phyloP scores from a whole-genome alignment of 1,140 invertebrate genomes.

The Whitmania pigra region DNA sequence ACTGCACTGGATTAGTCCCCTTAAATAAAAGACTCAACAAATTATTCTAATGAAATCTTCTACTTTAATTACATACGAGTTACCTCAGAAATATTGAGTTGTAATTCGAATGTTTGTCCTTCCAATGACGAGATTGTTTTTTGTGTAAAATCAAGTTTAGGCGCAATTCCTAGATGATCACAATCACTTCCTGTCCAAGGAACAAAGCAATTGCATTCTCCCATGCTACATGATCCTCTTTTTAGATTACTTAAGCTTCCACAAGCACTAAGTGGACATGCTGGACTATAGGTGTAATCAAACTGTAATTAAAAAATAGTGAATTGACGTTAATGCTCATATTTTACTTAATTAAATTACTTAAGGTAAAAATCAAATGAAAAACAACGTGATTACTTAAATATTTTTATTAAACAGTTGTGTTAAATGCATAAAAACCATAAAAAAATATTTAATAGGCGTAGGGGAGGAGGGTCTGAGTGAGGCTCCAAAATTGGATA shows the following conservation, averaged over 20 bases:
- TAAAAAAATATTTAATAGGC: no score
- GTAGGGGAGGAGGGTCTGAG: no score
- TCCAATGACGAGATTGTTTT: constrained; percentile 15
- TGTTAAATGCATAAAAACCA: no score
- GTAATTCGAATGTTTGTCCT: constrained; percentile 18
- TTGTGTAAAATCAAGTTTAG: constrained; percentile 6
- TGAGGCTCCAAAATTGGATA: no score
- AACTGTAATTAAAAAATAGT: constrained; percentile 22
- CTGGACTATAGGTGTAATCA: constrained; percentile 25
- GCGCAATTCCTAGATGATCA: constrained; percentile 18
- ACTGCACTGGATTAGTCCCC: constrained; percentile 25
- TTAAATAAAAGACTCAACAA: not conserved
- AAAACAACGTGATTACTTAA: no score
- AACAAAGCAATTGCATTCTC: constrained; percentile 25
- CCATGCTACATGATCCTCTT: constrained; percentile 27
- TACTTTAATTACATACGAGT: not conserved
- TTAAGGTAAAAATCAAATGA: no score
- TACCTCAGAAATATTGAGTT: constrained; percentile 25
- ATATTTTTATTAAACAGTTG: not conserved
- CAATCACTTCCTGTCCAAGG: constrained; percentile 28
- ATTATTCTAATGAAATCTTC: not conserved
- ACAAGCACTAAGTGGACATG: constrained; percentile 26
- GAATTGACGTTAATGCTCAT: not conserved
- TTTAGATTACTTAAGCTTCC: constrained; percentile 23
- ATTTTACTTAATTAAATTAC: no score